Evolutionary conservation across 2,113 vertebrate species (phyloP).

Genomic region (Rhinolophus sinicus): DNA sequence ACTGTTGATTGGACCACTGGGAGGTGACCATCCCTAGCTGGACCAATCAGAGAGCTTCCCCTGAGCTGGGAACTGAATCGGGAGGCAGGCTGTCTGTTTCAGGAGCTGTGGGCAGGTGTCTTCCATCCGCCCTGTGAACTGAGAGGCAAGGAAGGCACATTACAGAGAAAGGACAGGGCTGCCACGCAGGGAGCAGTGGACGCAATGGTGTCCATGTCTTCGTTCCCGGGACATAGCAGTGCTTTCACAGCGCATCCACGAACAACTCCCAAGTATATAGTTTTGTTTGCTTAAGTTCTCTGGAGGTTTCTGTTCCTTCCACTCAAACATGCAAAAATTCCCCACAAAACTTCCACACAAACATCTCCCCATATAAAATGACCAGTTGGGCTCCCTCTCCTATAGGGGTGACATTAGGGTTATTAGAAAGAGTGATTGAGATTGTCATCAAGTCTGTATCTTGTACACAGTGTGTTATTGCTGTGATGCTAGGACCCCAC

Average conservation of each 20-base stretch:
- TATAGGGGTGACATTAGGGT: neutral
- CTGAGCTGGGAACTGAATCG: accelerated
- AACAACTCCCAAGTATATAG: neutral
- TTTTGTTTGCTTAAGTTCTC: neutral
- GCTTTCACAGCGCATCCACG: accelerated
- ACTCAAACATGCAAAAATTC: neutral
- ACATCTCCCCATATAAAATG: neutral
- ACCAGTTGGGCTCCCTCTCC: neutral
- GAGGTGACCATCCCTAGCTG: no score
- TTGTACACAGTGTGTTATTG: neutral
- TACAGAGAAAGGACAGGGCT: neutral
- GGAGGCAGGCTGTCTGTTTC: accelerated
- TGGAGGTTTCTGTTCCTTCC: neutral
- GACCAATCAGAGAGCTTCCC: neutral
- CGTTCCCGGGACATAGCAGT: accelerated
- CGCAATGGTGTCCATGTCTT: accelerated
- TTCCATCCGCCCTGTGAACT: neutral
- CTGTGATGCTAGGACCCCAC: neutral
- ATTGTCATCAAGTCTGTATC: accelerated
- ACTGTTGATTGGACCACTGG: accelerated
- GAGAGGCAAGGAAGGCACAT: no score
- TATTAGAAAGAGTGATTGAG: neutral
- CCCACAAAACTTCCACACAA: no score
- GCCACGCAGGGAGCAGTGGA: accelerated
- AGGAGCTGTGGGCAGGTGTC: accelerated